These are phyloP conservation scores for Amniataba percoides DNA, from an alignment of 2,797 vertebrate species.

Conservation along the genomic window DNA sequence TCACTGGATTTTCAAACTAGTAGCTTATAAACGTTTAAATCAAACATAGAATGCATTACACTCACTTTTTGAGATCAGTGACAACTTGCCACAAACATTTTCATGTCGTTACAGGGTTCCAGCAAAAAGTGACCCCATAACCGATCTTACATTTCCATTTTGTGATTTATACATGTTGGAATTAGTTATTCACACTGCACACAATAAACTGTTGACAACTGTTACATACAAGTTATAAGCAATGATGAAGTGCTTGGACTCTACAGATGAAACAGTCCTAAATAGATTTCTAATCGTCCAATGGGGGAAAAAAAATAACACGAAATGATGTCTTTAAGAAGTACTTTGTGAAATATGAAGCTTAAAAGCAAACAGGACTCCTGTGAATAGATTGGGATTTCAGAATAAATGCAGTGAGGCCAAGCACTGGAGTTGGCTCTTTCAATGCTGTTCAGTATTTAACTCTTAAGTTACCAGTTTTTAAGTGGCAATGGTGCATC, in stretches of 20 bases:
- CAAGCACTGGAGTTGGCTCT: neutral
- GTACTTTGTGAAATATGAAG: constrained; percentile 17
- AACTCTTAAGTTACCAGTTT: neutral
- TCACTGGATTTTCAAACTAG: constrained; percentile 48
- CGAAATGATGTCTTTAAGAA: constrained; percentile 23
- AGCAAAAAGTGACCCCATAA: constrained; percentile 16
- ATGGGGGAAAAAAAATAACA: neutral
- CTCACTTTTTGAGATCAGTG: constrained; percentile 36
- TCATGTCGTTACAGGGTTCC: constrained; percentile 12
- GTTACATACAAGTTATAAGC: constrained; percentile 35
- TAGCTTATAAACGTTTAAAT: constrained; percentile 43
- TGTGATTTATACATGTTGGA: constrained; percentile 51
- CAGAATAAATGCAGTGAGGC: constrained; percentile 12
- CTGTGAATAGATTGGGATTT: constrained; percentile 11
- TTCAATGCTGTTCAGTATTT: neutral
- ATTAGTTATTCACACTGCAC: constrained; percentile 40
- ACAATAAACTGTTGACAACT: constrained; percentile 47
- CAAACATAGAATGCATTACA: constrained; percentile 41
- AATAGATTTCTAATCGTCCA: constrained; percentile 20
- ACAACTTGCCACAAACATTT: constrained; percentile 48
- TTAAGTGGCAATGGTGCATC: constrained; percentile 4
- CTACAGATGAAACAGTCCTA: constrained; percentile 38
- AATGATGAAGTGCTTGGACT: constrained; percentile 34
- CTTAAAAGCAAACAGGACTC: constrained; percentile 16
- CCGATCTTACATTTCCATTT: constrained; percentile 19